These are phyloP conservation scores for Haliaeetus leucogaster DNA, from an alignment of 2,113 vertebrate species.

Conservation along the genomic window DNA sequence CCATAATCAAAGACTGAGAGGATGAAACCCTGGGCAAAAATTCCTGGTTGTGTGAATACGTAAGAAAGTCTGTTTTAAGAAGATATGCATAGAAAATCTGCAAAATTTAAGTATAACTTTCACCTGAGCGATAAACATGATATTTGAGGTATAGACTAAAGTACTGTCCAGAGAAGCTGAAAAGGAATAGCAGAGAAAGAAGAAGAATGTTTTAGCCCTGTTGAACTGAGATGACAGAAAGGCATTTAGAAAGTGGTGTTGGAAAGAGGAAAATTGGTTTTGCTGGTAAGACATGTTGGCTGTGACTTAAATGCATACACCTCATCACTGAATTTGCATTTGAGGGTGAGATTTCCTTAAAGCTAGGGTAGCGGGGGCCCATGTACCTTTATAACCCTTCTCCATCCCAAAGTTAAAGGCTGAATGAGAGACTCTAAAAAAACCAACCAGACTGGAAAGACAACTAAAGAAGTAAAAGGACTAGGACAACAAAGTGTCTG, in stretches of 20 bases:
- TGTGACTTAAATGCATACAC: background rate
- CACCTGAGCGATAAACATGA: background rate
- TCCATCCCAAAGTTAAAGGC: background rate
- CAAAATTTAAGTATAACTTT: background rate
- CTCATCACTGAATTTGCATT: background rate
- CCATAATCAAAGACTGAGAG: background rate
- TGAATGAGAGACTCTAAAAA: background rate
- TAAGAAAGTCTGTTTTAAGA: background rate
- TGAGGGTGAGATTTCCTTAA: background rate
- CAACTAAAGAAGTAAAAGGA: background rate
- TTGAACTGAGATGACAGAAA: background rate
- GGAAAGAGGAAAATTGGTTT: background rate
- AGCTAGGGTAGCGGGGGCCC: accelerated
- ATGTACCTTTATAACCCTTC: background rate
- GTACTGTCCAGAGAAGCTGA: background rate
- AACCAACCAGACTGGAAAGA: background rate
- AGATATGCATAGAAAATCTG: background rate
- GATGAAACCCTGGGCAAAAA: background rate
- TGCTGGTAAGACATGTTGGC: background rate
- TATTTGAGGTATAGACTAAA: background rate
- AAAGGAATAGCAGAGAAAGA: background rate
- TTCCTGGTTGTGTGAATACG: background rate
- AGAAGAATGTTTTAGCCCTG: background rate
- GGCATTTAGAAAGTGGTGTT: background rate
- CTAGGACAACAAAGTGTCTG: background rate